Conservation (phyloP, 2,888 invertebrate species). For the Eupithecia exiguata region DNA sequence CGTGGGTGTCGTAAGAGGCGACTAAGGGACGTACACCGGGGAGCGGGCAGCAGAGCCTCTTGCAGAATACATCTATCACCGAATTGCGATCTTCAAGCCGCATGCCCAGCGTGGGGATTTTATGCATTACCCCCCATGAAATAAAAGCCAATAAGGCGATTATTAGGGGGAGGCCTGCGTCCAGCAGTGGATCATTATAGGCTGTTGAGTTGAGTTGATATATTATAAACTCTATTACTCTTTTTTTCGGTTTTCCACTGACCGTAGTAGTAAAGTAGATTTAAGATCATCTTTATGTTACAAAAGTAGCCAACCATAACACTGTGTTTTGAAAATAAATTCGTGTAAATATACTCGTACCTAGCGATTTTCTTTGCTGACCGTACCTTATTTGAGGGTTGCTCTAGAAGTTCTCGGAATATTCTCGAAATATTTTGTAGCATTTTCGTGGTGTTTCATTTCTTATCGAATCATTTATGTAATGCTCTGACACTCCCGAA, state of each 20-base stretch:
- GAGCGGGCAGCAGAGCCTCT: no score
- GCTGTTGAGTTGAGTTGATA: no score
- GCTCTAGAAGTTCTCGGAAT: slow-evolving; percentile 24
- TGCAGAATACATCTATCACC: no score
- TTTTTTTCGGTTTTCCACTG: no score
- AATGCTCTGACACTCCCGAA: slow-evolving; percentile 10
- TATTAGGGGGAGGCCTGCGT: no score
- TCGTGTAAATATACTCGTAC: neutral
- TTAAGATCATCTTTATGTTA: neutral
- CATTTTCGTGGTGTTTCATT: slow-evolving; percentile 15
- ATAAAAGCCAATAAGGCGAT: no score
- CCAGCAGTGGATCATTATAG: no score
- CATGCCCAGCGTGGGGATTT: no score
- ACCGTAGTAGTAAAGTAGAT: neutral
- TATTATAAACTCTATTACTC: neutral
- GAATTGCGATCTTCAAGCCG: no score
- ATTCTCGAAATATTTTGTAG: slow-evolving; percentile 24
- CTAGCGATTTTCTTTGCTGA: neutral
- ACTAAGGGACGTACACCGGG: no score
- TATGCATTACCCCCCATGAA: no score
- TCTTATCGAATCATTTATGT: slow-evolving; percentile 18
- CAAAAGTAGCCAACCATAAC: neutral
- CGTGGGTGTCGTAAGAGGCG: no score
- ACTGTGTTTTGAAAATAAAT: neutral
- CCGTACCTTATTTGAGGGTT: slow-evolving; percentile 18